Evolutionary conservation across 2,113 vertebrate species (phyloP).

Genomic region (Thamnophis sirtalis): DNA sequence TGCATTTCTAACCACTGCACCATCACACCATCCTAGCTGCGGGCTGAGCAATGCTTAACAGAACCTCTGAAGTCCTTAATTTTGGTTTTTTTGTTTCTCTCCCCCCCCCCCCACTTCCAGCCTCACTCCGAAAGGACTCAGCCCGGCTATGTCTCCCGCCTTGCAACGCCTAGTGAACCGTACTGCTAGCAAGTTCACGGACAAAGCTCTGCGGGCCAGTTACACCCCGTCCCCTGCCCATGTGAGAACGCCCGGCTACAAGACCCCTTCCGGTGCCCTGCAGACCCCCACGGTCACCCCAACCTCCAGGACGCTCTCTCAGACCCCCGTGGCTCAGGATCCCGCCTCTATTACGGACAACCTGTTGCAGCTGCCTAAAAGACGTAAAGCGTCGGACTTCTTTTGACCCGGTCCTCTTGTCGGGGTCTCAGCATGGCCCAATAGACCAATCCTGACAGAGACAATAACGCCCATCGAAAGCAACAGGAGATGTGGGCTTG

Average conservation of each 20-base stretch:
- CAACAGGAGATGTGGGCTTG: neutral
- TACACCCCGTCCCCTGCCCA: conserved; percentile 94
- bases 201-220: conserved; percentile 93
- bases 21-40: neutral
- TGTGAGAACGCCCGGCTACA: conserved; percentile 66
- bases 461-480: neutral
- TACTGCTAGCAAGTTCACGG: conserved; percentile 93
- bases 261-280: conserved; percentile 76
- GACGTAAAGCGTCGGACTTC: conserved; percentile 85
- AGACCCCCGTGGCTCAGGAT: conserved; percentile 83
- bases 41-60: neutral
- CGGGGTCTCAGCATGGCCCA: fast-evolving
- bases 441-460: neutral
- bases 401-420: conserved; percentile 61
- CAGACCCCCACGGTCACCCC: conserved; percentile 81
- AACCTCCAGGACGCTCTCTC: conserved; percentile 68
- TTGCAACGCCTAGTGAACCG: conserved; percentile 90
- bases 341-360: conserved; percentile 93
- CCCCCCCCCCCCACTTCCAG: conserved; percentile 68
- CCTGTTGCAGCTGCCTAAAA: conserved; percentile 91
- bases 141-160: conserved; percentile 89
- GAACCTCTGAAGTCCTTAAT: neutral
- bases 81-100: neutral
- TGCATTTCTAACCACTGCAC: neutral
- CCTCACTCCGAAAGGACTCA: conserved; percentile 91